These are phyloP conservation scores for Fratercula arctica DNA, from an alignment of 2,797 vertebrate genomes.

Conservation along the genomic window DNA sequence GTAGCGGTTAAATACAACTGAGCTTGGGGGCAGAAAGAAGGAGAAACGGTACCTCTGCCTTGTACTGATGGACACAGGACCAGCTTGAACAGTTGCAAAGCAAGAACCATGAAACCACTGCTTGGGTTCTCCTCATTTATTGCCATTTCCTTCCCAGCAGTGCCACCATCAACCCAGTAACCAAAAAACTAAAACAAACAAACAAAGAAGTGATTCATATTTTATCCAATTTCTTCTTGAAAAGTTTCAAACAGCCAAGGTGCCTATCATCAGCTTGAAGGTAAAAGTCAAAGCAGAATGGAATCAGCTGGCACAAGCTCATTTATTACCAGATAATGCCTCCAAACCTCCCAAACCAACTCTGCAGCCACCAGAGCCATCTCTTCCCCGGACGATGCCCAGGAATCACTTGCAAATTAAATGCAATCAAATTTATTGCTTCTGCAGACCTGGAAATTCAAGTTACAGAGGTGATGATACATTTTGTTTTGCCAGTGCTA, in stretches of 20 bases:
- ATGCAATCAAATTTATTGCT: neutral
- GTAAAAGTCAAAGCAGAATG: neutral
- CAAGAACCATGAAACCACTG: neutral
- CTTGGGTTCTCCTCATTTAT: neutral
- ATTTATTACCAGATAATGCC: neutral
- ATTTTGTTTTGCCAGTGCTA: neutral
- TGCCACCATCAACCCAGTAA: neutral
- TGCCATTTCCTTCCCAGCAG: neutral
- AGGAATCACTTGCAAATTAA: neutral
- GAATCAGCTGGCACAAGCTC: neutral
- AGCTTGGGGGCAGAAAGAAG: neutral
- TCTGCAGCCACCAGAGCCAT: neutral
- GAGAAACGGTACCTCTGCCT: neutral
- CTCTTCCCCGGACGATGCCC: neutral
- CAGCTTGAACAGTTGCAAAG: neutral
- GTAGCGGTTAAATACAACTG: neutral
- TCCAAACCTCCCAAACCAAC: neutral
- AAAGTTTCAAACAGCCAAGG: neutral
- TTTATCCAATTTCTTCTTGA: neutral
- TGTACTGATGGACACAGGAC: neutral
- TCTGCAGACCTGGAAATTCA: neutral
- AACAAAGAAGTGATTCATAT: no score
- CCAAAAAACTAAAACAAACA: neutral
- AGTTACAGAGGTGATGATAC: neutral
- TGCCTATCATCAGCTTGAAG: neutral